Base-by-base conservation (phyloP, 2,888 invertebrate species). In the Nomada flava region DNA sequence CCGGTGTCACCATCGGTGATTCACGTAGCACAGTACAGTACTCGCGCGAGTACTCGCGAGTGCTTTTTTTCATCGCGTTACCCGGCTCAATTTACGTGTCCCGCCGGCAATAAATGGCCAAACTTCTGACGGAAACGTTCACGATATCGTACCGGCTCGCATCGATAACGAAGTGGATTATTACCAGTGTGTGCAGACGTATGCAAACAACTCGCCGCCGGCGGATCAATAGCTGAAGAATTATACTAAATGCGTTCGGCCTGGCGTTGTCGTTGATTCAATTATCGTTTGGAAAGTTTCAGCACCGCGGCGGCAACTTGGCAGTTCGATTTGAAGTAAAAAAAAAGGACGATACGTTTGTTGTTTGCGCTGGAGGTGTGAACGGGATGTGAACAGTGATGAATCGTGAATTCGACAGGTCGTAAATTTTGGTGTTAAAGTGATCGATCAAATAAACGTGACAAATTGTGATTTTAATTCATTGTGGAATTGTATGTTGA, bases 211-310 rank as follows among this genome's bases (percentile, higher is more conserved):
- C 5, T 15, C 23, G 23, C 7, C 42, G 11, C 36, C 26, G 18
- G 7, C 26, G 55, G 55, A 57, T 68, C 68, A 42, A 68, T 68
- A 68, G 20, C 20, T 20, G 20, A 53, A 11, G 23, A 55, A 26
- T 68, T 44, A 18, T 20, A 65, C 55, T 26, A 64, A 47, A 65
- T 44, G 55, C 18, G n/a, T 36, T 13, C 29, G 13, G 20, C n/a
- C 26, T 13, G 23, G 68, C 9, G n/a, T 23, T n/a, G n/a, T 15
- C 50, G 26, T 36, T 60, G 52, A 75, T 69, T 69, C 60, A 15
- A 75, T 70, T 52, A 44, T 20, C 36, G 20, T 42, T 44, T 3
- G n/a, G n/a, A 75, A 52, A 52, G 15, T n/a, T 52, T 75, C 60
- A 2, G 9, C 15, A 13, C 10, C 36, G 36, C 36, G 55, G 3